These are phyloP conservation scores for Macrosiphum euphorbiae DNA, from an alignment of 2,888 invertebrate genomes.

Conservation along the genomic window DNA sequence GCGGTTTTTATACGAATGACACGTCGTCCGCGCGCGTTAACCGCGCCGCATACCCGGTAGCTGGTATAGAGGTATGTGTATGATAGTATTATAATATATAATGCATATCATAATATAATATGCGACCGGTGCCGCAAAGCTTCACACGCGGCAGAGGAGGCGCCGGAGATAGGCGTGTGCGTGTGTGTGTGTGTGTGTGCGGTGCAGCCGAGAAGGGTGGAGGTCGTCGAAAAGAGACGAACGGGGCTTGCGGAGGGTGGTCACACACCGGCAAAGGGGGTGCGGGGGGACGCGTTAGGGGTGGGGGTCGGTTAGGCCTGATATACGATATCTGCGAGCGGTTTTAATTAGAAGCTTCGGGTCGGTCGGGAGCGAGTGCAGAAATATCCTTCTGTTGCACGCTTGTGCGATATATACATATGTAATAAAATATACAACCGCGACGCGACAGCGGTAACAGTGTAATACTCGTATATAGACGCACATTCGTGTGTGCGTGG, in stretches of 20 bases:
- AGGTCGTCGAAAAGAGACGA: neutral
- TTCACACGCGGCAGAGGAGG: neutral
- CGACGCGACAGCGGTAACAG: conserved; percentile 30
- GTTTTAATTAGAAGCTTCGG: conserved; percentile 62
- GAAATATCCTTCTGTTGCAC: conserved; percentile 5
- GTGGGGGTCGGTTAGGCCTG: conserved; percentile 20
- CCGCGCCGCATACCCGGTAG: neutral
- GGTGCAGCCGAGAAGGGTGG: neutral
- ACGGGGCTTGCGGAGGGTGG: neutral
- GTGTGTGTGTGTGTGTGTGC: neutral
- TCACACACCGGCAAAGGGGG: neutral
- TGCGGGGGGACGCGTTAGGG: neutral
- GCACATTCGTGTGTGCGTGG: neutral
- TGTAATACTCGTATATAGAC: neutral
- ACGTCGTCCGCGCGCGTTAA: neutral
- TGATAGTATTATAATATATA: neutral
- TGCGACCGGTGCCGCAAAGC: neutral
- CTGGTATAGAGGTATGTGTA: too few relatives aligned
- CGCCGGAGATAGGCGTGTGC: neutral
- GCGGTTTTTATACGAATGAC: neutral
- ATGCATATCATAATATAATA: neutral
- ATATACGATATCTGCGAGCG: conserved; percentile 58
- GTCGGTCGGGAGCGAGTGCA: conserved; percentile 3
- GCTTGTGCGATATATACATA: neutral
- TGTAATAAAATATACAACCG: neutral